Conservation (phyloP, 1,140 invertebrate species). For the Parasteatoda tepidariorum region DNA sequence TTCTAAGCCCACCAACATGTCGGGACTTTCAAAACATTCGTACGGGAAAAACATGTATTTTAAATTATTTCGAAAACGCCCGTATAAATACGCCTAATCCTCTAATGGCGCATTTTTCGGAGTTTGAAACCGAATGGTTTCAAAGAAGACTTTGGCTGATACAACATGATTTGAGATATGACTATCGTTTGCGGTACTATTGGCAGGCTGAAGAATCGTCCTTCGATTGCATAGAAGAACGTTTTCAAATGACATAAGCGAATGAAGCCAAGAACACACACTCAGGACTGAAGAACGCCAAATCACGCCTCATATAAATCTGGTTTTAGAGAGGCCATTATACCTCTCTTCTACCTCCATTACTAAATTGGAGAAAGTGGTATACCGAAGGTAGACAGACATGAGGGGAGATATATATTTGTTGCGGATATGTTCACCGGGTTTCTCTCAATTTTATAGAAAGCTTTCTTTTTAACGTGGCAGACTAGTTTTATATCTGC, state of each 20-base stretch:
- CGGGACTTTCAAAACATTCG: no score
- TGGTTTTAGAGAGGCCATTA: conserved; percentile 23
- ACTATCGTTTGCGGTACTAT: conserved; percentile 11
- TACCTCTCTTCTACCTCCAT: conserved; percentile 5
- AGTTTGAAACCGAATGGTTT: no score
- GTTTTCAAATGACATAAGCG: not conserved
- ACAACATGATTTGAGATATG: not conserved
- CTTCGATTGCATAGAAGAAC: not conserved
- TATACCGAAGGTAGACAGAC: no score
- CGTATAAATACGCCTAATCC: no score
- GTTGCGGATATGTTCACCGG: conserved; percentile 3
- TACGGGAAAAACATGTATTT: no score
- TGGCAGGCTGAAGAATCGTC: not conserved
- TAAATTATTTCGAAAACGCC: no score
- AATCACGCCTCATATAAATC: conserved; percentile 46
- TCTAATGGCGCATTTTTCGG: no score
- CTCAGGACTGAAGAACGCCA: not conserved
- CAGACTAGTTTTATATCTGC: not conserved
- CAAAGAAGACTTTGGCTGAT: no score
- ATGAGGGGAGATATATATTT: not conserved
- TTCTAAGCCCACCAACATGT: no score
- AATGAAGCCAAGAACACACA: not conserved
- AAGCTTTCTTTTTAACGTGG: conserved; percentile 48
- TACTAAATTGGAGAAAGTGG: conserved; percentile 19
- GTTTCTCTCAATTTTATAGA: conserved; percentile 36